A percentile compares a stretch with the other conserved stretches of the same genome.
These are phyloP conservation scores for Marronus borbonicus DNA, from an alignment of 2,888 invertebrate species.

Conservation along the genomic window DNA sequence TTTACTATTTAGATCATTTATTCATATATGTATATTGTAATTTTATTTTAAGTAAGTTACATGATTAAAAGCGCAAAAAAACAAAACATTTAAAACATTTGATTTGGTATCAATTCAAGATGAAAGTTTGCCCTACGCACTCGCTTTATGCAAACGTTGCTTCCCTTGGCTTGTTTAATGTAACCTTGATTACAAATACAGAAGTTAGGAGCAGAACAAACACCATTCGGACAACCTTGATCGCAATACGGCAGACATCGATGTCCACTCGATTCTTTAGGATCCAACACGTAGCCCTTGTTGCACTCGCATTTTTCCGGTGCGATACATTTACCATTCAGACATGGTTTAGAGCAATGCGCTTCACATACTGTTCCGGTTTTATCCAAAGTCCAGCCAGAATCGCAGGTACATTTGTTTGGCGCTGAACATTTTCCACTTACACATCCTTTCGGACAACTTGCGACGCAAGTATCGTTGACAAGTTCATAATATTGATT, in stretches of 20 bases:
- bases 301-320: constrained; percentile 69
- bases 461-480: constrained; percentile 64
- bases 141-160: constrained; percentile 76
- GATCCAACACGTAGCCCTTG: constrained; percentile 68
- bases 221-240: constrained; percentile 82
- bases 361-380: constrained; percentile 66
- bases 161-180: constrained; percentile 77
- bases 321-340: constrained; percentile 69
- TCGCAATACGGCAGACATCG: constrained; percentile 75
- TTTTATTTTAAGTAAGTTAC: background rate
- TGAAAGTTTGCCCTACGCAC: constrained; percentile 65
- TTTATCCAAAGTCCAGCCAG: constrained; percentile 68
- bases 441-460: constrained; percentile 69
- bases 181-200: constrained; percentile 83
- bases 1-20: constrained; percentile 3
- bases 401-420: constrained; percentile 73
- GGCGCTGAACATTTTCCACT: constrained; percentile 73
- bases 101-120: constrained; percentile 66
- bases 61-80: background rate
- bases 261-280: constrained; percentile 61
- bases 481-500: constrained; percentile 66
- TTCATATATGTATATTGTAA: constrained; percentile 11
- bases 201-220: constrained; percentile 81
- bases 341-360: constrained; percentile 73
- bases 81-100: constrained; percentile 49